Conservation (phyloP, 2,888 invertebrate genomes). For the Cosmia trapezina region DNA sequence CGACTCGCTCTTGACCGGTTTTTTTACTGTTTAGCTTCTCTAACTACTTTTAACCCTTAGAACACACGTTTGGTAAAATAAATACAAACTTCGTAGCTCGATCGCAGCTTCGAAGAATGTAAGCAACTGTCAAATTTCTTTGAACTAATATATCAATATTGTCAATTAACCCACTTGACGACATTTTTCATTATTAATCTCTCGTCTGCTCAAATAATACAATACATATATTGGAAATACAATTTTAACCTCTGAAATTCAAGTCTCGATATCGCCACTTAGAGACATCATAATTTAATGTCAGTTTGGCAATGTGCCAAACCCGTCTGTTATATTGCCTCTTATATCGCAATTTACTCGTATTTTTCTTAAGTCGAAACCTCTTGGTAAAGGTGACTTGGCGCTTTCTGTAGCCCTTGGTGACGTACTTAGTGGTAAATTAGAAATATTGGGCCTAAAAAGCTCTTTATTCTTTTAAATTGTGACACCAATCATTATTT, state of each 20-base stretch:
- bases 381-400: constrained; percentile 41
- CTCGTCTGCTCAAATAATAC: constrained; percentile 9
- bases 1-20: too few relatives aligned
- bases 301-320: constrained; percentile 56
- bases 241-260: constrained; percentile 47
- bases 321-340: constrained; percentile 50
- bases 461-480: not conserved
- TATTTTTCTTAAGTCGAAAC: constrained; percentile 46
- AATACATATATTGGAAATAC: constrained; percentile 38
- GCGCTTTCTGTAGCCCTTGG: constrained; percentile 34
- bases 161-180: not conserved
- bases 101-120: not conserved
- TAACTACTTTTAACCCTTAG: not conserved
- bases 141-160: too few relatives aligned
- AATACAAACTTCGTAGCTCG: not conserved
- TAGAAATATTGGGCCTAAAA: constrained; percentile 6
- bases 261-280: constrained; percentile 43
- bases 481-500: constrained; percentile 10
- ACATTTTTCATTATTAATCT: not conserved
- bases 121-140: too few relatives aligned
- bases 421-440: constrained; percentile 21
- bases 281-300: constrained; percentile 58
- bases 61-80: not conserved
- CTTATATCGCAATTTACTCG: constrained; percentile 58
- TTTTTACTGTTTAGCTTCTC: not conserved